Evolutionary conservation across 64 coral and sea anemone species (phyloP).

Genomic region (Montipora cactus): DNA sequence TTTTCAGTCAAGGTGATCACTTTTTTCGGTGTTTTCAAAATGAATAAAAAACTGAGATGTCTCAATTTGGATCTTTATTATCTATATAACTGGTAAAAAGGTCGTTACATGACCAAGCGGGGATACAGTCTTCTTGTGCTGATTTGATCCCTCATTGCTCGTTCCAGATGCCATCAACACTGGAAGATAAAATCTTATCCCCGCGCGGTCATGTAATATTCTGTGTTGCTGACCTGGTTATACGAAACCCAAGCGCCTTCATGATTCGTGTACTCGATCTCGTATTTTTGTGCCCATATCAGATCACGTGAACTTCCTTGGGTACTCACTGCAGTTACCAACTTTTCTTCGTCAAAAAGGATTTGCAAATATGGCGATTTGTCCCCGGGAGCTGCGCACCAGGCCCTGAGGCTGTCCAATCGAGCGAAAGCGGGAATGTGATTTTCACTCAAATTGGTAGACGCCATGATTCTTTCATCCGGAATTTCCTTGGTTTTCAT

Average conservation of each 20-base stretch:
- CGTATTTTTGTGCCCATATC: slow-evolving; percentile 47
- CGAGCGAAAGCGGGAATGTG: slow-evolving; percentile 2
- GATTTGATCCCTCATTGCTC: no score
- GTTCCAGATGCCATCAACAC: no score
- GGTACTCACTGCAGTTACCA: slow-evolving; percentile 27
- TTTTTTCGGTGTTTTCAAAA: no score
- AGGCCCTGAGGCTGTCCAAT: neutral
- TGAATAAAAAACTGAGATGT: no score
- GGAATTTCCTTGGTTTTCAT: slow-evolving; percentile 11
- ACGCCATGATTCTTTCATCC: slow-evolving; percentile 42
- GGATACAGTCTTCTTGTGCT: no score
- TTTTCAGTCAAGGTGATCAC: no score
- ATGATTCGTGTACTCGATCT: slow-evolving; percentile 22
- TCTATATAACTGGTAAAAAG: no score
- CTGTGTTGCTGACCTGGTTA: neutral
- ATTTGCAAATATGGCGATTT: slow-evolving; percentile 46
- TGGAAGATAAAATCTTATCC: no score
- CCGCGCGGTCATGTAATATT: no score
- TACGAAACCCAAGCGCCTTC: slow-evolving; percentile 47
- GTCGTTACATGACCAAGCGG: no score
- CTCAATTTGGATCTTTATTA: no score
- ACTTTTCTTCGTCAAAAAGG: slow-evolving; percentile 17
- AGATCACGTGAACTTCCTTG: slow-evolving; percentile 33
- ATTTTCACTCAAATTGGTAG: neutral
- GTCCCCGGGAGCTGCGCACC: slow-evolving; percentile 32